phyloP scores from a whole-genome alignment of 2,113 vertebrate genomes.

The Albula glossodonta region DNA sequence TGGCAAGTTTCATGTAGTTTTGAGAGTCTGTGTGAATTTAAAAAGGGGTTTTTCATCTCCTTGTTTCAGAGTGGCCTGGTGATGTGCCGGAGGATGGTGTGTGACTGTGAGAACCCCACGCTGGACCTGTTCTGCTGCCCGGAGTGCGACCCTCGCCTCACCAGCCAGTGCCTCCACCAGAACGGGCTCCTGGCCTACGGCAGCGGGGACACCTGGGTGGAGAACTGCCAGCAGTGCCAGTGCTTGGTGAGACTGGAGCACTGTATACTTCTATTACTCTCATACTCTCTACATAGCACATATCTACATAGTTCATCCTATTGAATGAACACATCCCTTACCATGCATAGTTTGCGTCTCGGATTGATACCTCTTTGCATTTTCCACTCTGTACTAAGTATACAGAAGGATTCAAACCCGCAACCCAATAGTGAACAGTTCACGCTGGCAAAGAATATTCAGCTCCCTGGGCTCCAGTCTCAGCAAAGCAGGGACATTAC shows the following conservation, averaged over 20 bases:
- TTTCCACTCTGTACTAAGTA: neutral
- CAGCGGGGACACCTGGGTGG: constrained; percentile 94
- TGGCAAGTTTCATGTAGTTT: too few relatives aligned
- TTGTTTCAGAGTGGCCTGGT: constrained; percentile 82
- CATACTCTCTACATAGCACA: neutral
- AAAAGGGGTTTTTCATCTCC: neutral
- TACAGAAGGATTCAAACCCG: neutral
- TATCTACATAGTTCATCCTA: neutral
- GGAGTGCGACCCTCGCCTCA: constrained; percentile 92
- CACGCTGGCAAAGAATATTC: neutral
- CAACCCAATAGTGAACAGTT: neutral
- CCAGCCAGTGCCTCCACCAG: constrained; percentile 93
- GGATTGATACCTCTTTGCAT: neutral
- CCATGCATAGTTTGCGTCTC: neutral
- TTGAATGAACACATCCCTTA: too few relatives aligned
- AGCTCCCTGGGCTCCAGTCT: neutral
- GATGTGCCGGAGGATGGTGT: constrained; percentile 97
- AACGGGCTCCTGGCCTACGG: constrained; percentile 86
- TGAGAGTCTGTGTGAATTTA: constrained; percentile 12
- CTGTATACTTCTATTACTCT: too few relatives aligned
- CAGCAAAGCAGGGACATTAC: neutral
- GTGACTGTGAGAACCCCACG: constrained; percentile 95
- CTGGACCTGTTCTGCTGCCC: constrained; percentile 97
- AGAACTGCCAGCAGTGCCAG: constrained; percentile 93
- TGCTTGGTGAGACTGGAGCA: constrained; percentile 81